Base-by-base conservation (phyloP, 2,113 vertebrate genomes). In the Vulpes vulpes region DNA sequence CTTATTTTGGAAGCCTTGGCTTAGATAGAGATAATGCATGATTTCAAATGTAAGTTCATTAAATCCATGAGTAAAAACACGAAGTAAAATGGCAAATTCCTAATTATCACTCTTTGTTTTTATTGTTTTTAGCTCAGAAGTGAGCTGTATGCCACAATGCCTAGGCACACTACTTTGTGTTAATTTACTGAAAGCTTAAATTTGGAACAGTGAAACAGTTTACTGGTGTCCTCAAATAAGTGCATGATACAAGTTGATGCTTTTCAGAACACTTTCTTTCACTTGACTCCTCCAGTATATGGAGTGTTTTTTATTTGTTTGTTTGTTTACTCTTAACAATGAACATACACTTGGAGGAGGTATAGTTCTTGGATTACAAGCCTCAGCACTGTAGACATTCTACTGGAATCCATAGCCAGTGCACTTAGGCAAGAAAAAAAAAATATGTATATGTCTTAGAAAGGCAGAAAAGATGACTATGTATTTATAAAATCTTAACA, bases 161-260 rank as follows among this genome's bases (percentile, higher is more conserved):
- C 98, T 99, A 99, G 98, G 99, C 99, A 86, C 99, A 99, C 97
- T 99, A 99, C 98, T 99, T 99, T 99, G 99, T 0, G 99, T 99
- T 97, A 99, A 99, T 98, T 99, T 99, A 94, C 98, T 99, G 97
- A 99, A 99, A 92, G 99, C 99, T 98, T 98, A 97, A 27, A 98
- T 98, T 60, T 99, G 99, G 2, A 98, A 99, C 3, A 15, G 96
- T 27, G 99, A 99, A 98, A 99, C 99, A 0, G 99, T 99, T 94
- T 98, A 99, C 95, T 99, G 99, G 98, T 57, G 99, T 99, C 79
- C 99, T 99, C 94, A 98, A 97, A 98, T 99, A 98, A 98, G 98
- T 98, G 38, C 32, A 23, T 60, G 16, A 27, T 8, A 7, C 14
- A 20, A 2, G 5, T 19, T 96, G 71, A 32, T 64, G n/a, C 0